phyloP scores from a whole-genome alignment of 1,140 invertebrate genomes.

The Apis dorsata region DNA sequence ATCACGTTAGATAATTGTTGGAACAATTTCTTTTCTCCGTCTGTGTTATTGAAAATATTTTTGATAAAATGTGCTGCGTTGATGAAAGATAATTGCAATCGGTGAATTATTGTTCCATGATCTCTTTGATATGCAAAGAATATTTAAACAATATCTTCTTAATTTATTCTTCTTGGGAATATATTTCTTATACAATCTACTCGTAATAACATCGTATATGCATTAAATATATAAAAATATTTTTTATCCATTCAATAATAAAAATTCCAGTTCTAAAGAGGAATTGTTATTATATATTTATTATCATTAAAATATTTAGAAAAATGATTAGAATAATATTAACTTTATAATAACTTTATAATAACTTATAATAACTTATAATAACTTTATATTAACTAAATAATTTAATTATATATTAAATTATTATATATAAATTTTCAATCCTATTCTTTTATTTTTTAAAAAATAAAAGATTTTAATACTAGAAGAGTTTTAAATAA shows the following conservation, averaged over 20 bases:
- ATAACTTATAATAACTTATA: no score
- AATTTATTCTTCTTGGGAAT: constrained; percentile 9
- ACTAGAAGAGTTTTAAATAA: no score
- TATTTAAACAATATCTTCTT: constrained; percentile 20
- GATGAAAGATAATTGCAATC: not conserved
- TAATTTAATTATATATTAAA: no score
- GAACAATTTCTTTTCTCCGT: not conserved
- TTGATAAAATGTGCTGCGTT: not conserved
- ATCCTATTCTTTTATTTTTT: no score
- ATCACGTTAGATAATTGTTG: constrained; percentile 17
- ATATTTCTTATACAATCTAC: not conserved
- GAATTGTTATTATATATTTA: not conserved
- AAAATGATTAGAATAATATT: no score
- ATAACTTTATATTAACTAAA: no score
- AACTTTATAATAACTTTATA: no score
- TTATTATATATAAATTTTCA: no score
- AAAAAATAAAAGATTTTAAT: no score
- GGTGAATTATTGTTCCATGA: not conserved
- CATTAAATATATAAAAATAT: not conserved
- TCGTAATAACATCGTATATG: not conserved
- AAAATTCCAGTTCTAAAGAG: not conserved
- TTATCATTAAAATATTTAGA: no score
- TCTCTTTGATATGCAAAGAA: not conserved
- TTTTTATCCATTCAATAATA: not conserved
- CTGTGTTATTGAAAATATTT: not conserved